Percentiles rank a stretch among this genome's conserved stretches.
These are phyloP conservation scores for Stegostoma tigrinum DNA, from an alignment of 2,113 vertebrate species.

Conservation along the genomic window DNA sequence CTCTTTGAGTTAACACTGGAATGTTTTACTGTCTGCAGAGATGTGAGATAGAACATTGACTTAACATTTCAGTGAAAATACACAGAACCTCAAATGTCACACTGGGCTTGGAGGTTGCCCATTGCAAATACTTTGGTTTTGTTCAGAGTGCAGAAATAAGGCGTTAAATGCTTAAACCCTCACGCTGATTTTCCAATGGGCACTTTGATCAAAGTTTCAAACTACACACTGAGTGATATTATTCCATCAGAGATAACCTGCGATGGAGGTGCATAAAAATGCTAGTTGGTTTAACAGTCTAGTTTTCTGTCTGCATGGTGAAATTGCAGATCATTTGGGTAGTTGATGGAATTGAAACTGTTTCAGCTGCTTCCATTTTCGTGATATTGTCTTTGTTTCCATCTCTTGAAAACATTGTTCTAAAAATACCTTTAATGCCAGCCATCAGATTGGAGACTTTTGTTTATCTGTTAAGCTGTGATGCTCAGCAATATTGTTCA, in stretches of 20 bases:
- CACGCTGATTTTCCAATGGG: background rate
- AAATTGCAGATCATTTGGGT: background rate
- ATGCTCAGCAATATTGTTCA: background rate
- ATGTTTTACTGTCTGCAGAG: background rate
- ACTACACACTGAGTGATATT: background rate
- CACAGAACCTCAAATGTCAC: background rate
- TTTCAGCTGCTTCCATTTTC: background rate
- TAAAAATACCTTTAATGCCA: background rate
- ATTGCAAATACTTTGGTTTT: background rate
- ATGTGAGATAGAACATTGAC: background rate
- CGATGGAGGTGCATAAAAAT: background rate
- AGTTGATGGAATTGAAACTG: background rate
- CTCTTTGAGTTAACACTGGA: background rate
- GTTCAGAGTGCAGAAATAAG: background rate
- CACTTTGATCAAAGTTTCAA: background rate
- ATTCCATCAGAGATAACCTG: background rate
- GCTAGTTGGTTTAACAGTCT: background rate
- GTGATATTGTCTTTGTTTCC: background rate
- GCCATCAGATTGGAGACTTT: background rate
- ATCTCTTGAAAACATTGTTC: background rate
- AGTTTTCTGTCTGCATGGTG: background rate
- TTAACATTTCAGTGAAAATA: background rate
- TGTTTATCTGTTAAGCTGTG: background rate
- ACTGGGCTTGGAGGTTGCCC: background rate
- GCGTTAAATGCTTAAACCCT: background rate